Base-by-base conservation (phyloP, 2,797 vertebrate species). In the Chrysolophus pictus region DNA sequence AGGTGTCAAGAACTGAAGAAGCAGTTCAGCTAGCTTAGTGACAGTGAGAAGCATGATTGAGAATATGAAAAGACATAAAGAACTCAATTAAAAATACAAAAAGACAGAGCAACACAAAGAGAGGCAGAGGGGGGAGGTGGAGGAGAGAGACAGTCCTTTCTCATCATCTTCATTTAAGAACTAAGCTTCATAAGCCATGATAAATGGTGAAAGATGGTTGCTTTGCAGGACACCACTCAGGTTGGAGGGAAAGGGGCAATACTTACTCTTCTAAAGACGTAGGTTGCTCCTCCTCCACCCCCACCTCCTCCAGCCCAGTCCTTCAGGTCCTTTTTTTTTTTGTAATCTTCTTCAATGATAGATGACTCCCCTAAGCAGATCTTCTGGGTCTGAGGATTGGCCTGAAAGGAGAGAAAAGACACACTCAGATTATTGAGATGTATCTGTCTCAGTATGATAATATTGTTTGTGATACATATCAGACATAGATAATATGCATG, bases 271-370 rank as follows among this genome's bases (percentile, higher is more conserved):
- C 98, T 98, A 85, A 98, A 99, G 92, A 99, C 96, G 51, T 97
- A 98, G 6, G 99, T 99, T 93, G 98, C 98, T 73, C 98, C 99
- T 26, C 99, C 98, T 37, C 99, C 99, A 9, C 98, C 99, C 1
- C 99, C 99, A 90, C 99, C 99, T 71, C 99, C 99, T 35, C 98
- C 98, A 10, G 98, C 98, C 98, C 98, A 98, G 83, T 98, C 97
- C 7, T 96, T 79, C 33, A 94, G 85, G 31, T 91, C 85, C 51
- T 78, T 85, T 49, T 97, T 97, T 31, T 94, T 96, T 58, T 96
- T 77, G 79, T 97, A 95, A 49, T 98, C 97, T 90, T 98, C 98
- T 96, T 99, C 98, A 31, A 99, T 98, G 72, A 98, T 97, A 41
- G 98, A 97, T 10, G 98, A 98, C 95, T 98, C 98, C 60, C 98